These are phyloP conservation scores for Haliaeetus leucogaster DNA, from an alignment of 2,113 vertebrate genomes.

Conservation along the genomic window DNA sequence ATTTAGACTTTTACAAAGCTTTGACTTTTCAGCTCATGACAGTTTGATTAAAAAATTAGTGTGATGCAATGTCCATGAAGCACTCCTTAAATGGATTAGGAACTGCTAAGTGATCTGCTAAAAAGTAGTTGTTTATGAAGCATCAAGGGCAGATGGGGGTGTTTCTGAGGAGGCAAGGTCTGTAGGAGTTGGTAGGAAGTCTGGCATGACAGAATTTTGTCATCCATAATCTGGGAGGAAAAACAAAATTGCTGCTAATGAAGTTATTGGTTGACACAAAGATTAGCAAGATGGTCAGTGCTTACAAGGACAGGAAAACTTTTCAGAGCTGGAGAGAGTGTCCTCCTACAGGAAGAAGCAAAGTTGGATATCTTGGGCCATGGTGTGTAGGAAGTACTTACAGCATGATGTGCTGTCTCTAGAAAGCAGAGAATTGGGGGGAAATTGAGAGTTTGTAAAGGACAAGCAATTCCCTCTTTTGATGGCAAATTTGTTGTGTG, in stretches of 20 bases:
- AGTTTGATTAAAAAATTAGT: conserved; percentile 46
- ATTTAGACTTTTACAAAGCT: conserved; percentile 17
- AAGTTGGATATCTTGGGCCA: background rate
- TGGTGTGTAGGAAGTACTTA: background rate
- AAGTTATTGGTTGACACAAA: background rate
- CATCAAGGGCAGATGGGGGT: background rate
- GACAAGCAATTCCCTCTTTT: background rate
- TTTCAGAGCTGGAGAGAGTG: background rate
- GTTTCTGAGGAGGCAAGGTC: background rate
- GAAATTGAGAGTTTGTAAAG: background rate
- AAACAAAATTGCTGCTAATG: background rate
- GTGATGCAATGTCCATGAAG: background rate
- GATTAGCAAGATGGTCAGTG: background rate
- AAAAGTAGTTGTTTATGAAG: conserved; percentile 8
- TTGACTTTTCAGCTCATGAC: conserved; percentile 1
- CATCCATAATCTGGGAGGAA: background rate
- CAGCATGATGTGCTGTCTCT: background rate
- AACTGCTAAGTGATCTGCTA: background rate
- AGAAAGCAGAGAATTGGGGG: background rate
- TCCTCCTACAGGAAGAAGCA: background rate
- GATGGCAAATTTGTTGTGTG: background rate
- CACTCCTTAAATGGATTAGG: background rate
- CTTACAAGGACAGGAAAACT: background rate
- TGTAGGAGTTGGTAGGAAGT: background rate
- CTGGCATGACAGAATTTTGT: background rate